Evolutionary conservation across 1,140 invertebrate species (phyloP).

Genomic region (Drosophila mojavensis): DNA sequence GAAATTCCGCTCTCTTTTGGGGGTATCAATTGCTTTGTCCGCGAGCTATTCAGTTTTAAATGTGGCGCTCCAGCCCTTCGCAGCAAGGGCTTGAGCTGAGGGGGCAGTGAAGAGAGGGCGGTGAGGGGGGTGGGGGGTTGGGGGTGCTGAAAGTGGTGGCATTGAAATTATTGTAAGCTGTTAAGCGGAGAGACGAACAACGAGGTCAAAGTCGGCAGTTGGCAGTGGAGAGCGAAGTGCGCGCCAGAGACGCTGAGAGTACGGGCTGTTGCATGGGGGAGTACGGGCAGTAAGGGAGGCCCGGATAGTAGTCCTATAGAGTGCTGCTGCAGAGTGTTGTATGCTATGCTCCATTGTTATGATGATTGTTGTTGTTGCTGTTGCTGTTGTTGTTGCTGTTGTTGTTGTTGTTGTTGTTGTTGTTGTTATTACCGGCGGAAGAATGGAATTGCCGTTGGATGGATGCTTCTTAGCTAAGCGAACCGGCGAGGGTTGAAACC

Average conservation of each 20-base stretch:
- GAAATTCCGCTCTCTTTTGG: too few relatives aligned
- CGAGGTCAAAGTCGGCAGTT: slow-evolving; percentile 33
- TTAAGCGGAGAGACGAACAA: slow-evolving; percentile 32
- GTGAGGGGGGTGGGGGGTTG: not conserved
- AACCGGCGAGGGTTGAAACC: slow-evolving; percentile 30
- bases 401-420: slow-evolving; percentile 53
- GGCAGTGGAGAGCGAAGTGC: too few relatives aligned
- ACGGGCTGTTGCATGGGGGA: not conserved
- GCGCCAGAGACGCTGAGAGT: slow-evolving; percentile 1
- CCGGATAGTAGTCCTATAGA: slow-evolving; percentile 34
- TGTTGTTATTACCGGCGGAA: slow-evolving; percentile 70
- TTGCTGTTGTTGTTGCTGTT: slow-evolving; percentile 53
- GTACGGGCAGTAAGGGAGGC: slow-evolving; percentile 7
- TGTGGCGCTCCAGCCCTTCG: not conserved
- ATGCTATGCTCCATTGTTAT: slow-evolving; percentile 39
- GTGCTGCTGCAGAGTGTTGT: slow-evolving; percentile 35
- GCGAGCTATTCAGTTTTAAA: slow-evolving; percentile 13
- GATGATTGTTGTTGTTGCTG: slow-evolving; percentile 38
- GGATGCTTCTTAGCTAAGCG: slow-evolving; percentile 38
- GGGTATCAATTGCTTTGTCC: not conserved
- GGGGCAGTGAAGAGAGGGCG: not conserved
- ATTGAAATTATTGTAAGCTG: slow-evolving; percentile 62
- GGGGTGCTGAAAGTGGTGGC: slow-evolving; percentile 7
- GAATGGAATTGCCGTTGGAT: slow-evolving; percentile 63
- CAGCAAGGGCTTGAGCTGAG: too few relatives aligned